A percentile compares a stretch with the other conserved stretches of the same genome.
These are phyloP conservation scores for Chouioia cunea DNA, from an alignment of 2,888 invertebrate genomes.

Conservation along the genomic window DNA sequence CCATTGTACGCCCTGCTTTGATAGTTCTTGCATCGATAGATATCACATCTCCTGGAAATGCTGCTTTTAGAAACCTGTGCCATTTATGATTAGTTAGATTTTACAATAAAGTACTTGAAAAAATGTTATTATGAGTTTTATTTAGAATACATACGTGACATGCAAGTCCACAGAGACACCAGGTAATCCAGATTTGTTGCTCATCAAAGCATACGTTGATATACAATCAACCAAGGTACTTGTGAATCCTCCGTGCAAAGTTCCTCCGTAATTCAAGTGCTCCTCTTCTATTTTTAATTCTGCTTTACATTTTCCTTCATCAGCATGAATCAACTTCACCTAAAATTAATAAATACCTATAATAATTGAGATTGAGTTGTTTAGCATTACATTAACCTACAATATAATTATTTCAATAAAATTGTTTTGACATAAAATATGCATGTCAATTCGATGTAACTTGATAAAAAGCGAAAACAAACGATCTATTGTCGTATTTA, in stretches of 20 bases:
- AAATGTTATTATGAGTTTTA: neutral
- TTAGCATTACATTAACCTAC: no score
- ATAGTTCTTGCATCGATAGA: slow-evolving; percentile 83
- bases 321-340: slow-evolving; percentile 72
- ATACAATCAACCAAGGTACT: slow-evolving; percentile 83
- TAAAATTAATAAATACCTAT: slow-evolving; percentile 48
- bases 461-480: no score
- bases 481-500: no score
- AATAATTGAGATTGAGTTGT: no score
- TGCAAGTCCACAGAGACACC: slow-evolving; percentile 89
- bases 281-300: slow-evolving; percentile 82
- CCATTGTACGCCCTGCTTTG: slow-evolving; percentile 83
- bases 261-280: slow-evolving; percentile 81
- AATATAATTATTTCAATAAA: no score
- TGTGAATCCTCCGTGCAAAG: slow-evolving; percentile 88
- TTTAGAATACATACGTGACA: slow-evolving; percentile 75
- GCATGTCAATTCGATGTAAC: no score
- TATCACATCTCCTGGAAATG: slow-evolving; percentile 82
- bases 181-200: slow-evolving; percentile 74
- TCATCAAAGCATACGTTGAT: slow-evolving; percentile 84
- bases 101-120: slow-evolving; percentile 24
- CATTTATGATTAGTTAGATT: slow-evolving; percentile 35
- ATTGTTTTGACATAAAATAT: no score
- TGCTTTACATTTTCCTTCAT: slow-evolving; percentile 80
- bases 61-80: slow-evolving; percentile 84